Evolutionary conservation across 2,113 vertebrate species (phyloP).

Genomic region (Gasterosteus nipponicus): DNA sequence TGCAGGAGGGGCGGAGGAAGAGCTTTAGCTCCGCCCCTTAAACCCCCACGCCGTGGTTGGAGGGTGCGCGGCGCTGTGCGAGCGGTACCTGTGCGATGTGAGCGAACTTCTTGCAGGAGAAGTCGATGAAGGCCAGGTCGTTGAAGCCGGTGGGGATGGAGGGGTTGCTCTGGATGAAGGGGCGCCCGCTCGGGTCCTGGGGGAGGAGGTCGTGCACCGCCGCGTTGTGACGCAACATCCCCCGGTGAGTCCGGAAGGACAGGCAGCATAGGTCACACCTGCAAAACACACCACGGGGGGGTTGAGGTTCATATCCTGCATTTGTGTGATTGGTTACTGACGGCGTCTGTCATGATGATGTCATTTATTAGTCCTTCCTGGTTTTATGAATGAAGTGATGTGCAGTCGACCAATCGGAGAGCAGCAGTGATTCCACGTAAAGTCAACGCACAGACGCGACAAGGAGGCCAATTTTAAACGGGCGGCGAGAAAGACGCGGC

Average conservation of each 20-base stretch:
- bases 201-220: conserved; percentile 94
- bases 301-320: too few relatives aligned
- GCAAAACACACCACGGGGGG: background rate
- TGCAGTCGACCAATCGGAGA: too few relatives aligned
- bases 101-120: conserved; percentile 96
- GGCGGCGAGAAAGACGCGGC: too few relatives aligned
- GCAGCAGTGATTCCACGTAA: too few relatives aligned
- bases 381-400: too few relatives aligned
- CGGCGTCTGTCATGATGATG: too few relatives aligned
- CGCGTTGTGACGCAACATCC: conserved; percentile 92
- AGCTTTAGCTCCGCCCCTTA: too few relatives aligned
- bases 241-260: conserved; percentile 93
- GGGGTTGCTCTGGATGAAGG: conserved; percentile 98
- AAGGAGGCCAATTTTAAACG: too few relatives aligned
- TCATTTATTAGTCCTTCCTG: too few relatives aligned
- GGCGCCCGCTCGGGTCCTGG: conserved; percentile 88
- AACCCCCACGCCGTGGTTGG: background rate
- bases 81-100: conserved; percentile 90
- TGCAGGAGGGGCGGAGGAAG: conserved; percentile 48
- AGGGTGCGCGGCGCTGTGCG: background rate
- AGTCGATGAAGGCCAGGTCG: conserved; percentile 96
- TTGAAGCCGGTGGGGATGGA: conserved; percentile 96
- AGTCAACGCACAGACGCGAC: too few relatives aligned
- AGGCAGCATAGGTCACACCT: conserved; percentile 96
- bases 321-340: too few relatives aligned